Evolutionary conservation across 2,113 vertebrate genomes (phyloP).

Genomic region (Prolemur simus): DNA sequence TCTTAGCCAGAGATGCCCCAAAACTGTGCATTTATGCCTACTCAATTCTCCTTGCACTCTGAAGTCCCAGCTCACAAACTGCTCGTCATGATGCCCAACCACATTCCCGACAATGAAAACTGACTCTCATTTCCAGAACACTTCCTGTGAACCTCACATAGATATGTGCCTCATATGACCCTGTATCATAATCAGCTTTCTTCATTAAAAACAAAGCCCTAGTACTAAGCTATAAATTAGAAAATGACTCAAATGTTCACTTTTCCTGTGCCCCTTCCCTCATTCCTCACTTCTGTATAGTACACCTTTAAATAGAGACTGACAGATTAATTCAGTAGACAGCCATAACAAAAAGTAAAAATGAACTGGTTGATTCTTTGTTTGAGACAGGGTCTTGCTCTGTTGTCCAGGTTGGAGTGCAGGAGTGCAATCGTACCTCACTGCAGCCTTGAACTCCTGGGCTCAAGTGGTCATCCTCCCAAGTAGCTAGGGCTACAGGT

Average conservation of each 20-base stretch:
- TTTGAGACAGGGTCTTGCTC: no score
- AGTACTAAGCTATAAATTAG: neutral
- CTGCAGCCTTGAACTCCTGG: no score
- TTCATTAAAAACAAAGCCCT: constrained; percentile 18
- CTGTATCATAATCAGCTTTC: neutral
- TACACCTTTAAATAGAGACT: neutral
- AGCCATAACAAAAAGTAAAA: neutral
- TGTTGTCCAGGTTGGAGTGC: no score
- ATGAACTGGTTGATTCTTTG: neutral
- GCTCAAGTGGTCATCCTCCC: no score
- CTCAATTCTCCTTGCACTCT: neutral
- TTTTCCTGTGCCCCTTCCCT: neutral
- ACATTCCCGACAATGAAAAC: neutral
- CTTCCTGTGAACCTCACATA: neutral
- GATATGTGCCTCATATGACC: neutral
- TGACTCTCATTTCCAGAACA: neutral
- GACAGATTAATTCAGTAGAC: neutral
- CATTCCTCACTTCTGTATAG: neutral
- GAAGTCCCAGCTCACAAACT: constrained; percentile 14
- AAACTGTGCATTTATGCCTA: neutral
- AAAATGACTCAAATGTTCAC: neutral
- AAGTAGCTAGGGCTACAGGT: no score
- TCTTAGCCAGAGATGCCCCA: neutral
- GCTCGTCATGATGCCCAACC: neutral
- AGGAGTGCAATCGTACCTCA: no score